Conservation (phyloP, 2,888 invertebrate genomes). For the Rhaphigaster nebulosa region DNA sequence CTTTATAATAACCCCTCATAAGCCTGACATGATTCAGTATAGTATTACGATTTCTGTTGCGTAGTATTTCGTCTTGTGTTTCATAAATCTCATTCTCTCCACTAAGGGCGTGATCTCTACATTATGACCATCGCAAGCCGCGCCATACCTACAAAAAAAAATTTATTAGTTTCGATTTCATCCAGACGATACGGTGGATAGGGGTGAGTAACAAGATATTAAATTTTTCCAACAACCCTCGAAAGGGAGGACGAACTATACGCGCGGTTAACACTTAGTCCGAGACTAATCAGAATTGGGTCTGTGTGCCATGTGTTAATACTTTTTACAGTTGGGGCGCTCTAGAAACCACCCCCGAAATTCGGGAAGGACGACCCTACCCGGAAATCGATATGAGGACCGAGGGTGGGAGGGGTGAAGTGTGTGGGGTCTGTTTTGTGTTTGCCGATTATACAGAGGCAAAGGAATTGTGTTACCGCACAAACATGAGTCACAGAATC, state of each 20-base stretch:
- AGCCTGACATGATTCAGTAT: not conserved
- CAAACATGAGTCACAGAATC: constrained; percentile 54
- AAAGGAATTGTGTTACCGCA: constrained; percentile 54
- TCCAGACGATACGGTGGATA: constrained; percentile 22
- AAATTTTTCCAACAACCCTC: constrained; percentile 52
- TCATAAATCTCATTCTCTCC: constrained; percentile 43
- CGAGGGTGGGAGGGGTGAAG: constrained; percentile 19
- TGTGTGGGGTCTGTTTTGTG: constrained; percentile 48
- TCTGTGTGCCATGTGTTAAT: constrained; percentile 64
- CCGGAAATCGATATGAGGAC: constrained; percentile 53
- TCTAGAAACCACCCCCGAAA: constrained; percentile 4
- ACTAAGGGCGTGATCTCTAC: not conserved
- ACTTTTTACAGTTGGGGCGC: constrained; percentile 51
- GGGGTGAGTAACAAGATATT: constrained; percentile 56
- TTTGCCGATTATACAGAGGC: constrained; percentile 53
- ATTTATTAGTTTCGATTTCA: constrained; percentile 30
- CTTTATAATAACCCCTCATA: not conserved
- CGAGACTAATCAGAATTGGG: constrained; percentile 61
- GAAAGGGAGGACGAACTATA: not conserved
- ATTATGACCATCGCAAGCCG: constrained; percentile 35
- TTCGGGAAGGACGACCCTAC: constrained; percentile 12
- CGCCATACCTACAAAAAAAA: constrained; percentile 32
- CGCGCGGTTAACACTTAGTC: constrained; percentile 19
- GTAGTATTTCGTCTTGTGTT: not conserved
- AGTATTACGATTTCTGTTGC: not conserved